Conservation (phyloP, 2,113 vertebrate genomes). For the Euleptes europaea region DNA sequence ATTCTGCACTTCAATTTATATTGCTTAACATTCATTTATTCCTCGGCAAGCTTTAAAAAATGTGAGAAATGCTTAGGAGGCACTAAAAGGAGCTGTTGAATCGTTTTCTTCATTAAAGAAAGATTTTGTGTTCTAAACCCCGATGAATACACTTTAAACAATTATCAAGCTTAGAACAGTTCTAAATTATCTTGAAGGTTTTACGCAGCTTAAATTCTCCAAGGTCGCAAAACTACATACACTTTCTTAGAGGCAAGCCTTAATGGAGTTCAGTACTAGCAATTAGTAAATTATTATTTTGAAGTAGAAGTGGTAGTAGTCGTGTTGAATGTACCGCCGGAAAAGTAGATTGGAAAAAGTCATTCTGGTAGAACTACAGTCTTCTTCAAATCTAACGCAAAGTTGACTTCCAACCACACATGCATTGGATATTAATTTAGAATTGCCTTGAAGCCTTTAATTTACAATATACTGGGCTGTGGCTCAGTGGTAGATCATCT, state of each 20-base stretch:
- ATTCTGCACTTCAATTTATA: background rate
- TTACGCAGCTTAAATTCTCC: background rate
- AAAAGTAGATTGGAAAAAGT: too few species aligned
- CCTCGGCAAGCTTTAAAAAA: constrained; percentile 8
- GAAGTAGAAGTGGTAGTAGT: too few species aligned
- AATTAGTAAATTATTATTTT: too few species aligned
- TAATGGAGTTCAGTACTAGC: background rate
- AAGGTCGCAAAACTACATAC: background rate
- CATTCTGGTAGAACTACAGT: too few species aligned
- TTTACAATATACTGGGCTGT: too few species aligned
- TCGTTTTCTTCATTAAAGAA: background rate
- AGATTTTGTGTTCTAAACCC: background rate
- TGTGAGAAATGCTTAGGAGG: background rate
- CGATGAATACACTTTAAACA: background rate
- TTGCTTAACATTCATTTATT: constrained; percentile 23
- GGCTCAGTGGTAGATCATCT: too few species aligned
- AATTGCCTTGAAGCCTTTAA: too few species aligned
- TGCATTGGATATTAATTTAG: too few species aligned
- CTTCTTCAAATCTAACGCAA: too few species aligned
- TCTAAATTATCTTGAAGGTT: background rate
- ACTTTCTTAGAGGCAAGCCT: background rate
- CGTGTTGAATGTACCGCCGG: too few species aligned
- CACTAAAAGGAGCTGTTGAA: background rate
- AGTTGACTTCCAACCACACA: too few species aligned
- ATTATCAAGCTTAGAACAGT: background rate